phyloP scores from a whole-genome alignment of 2,888 invertebrate genomes.

The Podotricha telesiphe region DNA sequence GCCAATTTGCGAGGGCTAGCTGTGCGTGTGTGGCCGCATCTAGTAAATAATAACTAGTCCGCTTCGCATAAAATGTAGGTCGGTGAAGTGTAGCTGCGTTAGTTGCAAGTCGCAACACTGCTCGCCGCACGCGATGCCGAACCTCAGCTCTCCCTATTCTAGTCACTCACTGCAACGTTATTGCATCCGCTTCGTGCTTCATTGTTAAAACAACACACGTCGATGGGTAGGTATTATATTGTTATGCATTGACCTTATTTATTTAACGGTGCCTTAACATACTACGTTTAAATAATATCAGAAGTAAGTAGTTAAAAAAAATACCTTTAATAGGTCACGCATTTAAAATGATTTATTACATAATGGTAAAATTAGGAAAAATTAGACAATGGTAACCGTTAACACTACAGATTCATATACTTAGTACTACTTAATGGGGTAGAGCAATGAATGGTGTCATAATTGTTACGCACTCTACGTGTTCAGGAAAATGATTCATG shows the following conservation, averaged over 20 bases:
- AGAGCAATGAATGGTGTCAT: slow-evolving; percentile 46
- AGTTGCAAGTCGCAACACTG: slow-evolving; percentile 58
- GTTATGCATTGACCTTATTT: slow-evolving; percentile 1
- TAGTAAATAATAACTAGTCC: slow-evolving; percentile 71
- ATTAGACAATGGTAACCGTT: not conserved
- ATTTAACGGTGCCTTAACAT: slow-evolving; percentile 4
- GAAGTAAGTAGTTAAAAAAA: not conserved
- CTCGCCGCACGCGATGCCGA: slow-evolving; percentile 73
- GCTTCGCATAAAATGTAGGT: slow-evolving; percentile 81
- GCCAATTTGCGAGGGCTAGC: slow-evolving; percentile 58
- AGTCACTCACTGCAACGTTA: slow-evolving; percentile 52
- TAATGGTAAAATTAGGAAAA: not conserved
- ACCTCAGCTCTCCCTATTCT: slow-evolving; percentile 59
- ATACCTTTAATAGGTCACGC: not conserved
- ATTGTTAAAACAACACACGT: slow-evolving; percentile 51
- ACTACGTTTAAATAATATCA: not conserved
- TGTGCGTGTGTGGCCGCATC: slow-evolving; percentile 64
- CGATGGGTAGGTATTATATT: slow-evolving; percentile 36
- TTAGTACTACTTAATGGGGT: slow-evolving; percentile 20
- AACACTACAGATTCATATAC: not conserved
- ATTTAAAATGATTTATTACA: not conserved
- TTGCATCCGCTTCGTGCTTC: slow-evolving; percentile 54
- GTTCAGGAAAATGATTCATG: slow-evolving; percentile 68
- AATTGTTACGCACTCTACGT: slow-evolving; percentile 53
- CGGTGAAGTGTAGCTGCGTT: slow-evolving; percentile 71